A percentile compares a stretch with the other conserved stretches of the same genome.
These are phyloP conservation scores for Montifringilla adamsi DNA, from an alignment of 2,113 vertebrate species.

Conservation along the genomic window DNA sequence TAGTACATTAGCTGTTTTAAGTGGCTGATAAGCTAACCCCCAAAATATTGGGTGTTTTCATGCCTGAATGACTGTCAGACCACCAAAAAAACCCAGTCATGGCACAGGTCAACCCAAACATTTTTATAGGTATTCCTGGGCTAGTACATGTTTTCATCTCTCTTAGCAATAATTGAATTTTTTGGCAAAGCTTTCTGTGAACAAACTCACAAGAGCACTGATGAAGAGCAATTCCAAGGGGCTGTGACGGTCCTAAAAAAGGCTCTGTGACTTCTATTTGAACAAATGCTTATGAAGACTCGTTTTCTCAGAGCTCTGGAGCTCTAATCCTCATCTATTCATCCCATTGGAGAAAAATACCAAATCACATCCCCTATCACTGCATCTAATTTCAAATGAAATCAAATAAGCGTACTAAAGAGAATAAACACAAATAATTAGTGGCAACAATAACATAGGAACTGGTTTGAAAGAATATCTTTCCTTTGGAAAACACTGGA, in stretches of 20 bases:
- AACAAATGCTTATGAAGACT: slow-evolving; percentile 27
- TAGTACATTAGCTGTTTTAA: neutral
- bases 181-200: neutral
- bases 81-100: neutral
- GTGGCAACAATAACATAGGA: neutral
- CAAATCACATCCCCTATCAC: slow-evolving; percentile 22
- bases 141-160: neutral
- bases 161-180: neutral
- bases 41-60: neutral
- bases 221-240: slow-evolving; percentile 25
- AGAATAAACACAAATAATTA: slow-evolving; percentile 46
- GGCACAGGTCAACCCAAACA: neutral
- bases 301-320: slow-evolving; percentile 23
- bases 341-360: slow-evolving; percentile 13
- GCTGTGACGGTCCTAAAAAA: neutral
- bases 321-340: slow-evolving; percentile 36
- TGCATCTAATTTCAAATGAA: slow-evolving; percentile 24
- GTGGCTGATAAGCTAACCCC: neutral
- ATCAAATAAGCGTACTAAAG: neutral
- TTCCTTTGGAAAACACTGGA: slow-evolving; percentile 9
- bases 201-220: neutral
- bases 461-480: neutral
- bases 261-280: slow-evolving; percentile 35
- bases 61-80: neutral
- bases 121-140: neutral